Evolutionary conservation across 1,140 invertebrate species (phyloP).

Genomic region (Ylistrum balloti): DNA sequence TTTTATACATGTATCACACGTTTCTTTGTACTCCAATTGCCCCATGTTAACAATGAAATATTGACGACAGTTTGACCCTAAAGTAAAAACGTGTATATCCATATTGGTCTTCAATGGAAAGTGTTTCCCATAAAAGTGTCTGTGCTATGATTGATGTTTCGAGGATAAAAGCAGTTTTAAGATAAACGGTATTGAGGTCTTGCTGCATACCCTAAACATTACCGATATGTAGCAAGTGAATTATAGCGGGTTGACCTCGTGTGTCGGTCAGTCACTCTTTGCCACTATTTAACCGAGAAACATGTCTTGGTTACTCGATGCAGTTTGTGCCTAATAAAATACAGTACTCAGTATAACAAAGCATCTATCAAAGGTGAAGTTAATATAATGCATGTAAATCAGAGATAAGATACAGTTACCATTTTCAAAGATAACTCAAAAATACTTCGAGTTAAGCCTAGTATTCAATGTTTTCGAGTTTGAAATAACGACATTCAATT

Average conservation of each 20-base stretch:
- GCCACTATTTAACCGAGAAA: neutral
- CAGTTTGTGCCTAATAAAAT: too few relatives aligned
- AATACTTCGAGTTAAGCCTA: too few relatives aligned
- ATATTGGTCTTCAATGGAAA: neutral
- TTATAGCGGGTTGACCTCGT: neutral
- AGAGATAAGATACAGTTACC: too few relatives aligned
- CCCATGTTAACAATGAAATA: neutral
- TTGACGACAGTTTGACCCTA: neutral
- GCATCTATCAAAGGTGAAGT: too few relatives aligned
- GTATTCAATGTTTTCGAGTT: too few relatives aligned
- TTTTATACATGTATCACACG: too few relatives aligned
- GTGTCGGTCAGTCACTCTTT: neutral
- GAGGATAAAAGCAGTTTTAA: neutral
- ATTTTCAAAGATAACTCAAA: too few relatives aligned
- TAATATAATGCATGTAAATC: too few relatives aligned
- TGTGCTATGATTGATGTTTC: neutral
- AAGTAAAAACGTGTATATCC: neutral
- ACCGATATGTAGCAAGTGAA: neutral
- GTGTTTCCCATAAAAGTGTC: neutral
- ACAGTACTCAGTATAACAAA: too few relatives aligned
- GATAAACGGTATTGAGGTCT: neutral
- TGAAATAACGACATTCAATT: too few relatives aligned
- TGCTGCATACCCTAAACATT: neutral
- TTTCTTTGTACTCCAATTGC: too few relatives aligned
- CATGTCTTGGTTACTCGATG: neutral